These are phyloP conservation scores for Hemiscyllium ocellatum DNA, from an alignment of 2,113 vertebrate genomes.

Conservation along the genomic window DNA sequence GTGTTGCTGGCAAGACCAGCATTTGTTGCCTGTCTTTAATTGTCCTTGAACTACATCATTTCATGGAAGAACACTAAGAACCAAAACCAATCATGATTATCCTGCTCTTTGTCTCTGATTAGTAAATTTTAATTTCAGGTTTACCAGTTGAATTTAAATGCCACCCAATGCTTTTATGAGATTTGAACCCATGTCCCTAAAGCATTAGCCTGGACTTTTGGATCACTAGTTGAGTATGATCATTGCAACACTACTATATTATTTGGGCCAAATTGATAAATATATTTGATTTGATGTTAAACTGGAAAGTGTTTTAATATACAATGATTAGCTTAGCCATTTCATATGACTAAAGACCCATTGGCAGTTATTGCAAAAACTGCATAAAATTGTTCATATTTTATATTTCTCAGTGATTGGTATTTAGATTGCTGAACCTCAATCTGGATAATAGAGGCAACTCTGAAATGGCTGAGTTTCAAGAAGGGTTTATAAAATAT, in stretches of 20 bases:
- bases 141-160: too few species aligned
- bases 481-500: conserved; percentile 63
- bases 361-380: not conserved
- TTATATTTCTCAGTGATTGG: not conserved
- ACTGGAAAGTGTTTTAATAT: not conserved
- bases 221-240: too few species aligned
- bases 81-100: too few species aligned
- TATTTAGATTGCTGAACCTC: conserved; percentile 75
- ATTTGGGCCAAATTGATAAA: not conserved
- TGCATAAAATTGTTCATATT: not conserved
- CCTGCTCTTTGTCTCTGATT: too few species aligned
- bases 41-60: too few species aligned
- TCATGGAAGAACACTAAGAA: too few species aligned
- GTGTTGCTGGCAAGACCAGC: too few species aligned
- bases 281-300: not conserved
- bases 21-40: too few species aligned
- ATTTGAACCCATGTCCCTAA: too few species aligned
- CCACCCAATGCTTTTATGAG: too few species aligned
- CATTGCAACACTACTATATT: not conserved
- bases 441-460: conserved; percentile 91
- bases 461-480: conserved; percentile 89
- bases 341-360: not conserved
- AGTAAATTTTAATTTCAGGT: too few species aligned
- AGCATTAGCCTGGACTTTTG: too few species aligned
- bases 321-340: not conserved